Base-by-base conservation (phyloP, 2,888 invertebrate species). In the Erpobdella octoculata region DNA sequence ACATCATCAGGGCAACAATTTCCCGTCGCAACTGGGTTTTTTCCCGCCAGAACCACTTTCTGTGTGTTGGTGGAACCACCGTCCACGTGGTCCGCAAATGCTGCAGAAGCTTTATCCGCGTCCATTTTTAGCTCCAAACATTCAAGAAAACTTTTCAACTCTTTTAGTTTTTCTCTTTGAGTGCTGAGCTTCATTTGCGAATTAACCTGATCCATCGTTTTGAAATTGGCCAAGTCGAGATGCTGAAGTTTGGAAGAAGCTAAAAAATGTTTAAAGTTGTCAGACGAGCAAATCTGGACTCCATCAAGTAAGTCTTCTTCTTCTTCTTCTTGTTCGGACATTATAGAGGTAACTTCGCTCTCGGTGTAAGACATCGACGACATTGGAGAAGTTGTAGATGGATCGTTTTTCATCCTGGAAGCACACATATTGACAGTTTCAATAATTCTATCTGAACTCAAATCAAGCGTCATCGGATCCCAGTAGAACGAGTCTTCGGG, bases 401-500 rank as follows among this genome's bases (percentile, higher is more conserved):
- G 21, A 25, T 53, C 28, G 35, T 33, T 62, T 62, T 62, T 62
- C 21, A 28, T 62, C n/a, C 31, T 62, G 5, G 25, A n/a, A 15
- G 31, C 1, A 31, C 31, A 62, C 25, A 31, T n/a, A 1, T 18
- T 36, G 3, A 31, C 58, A 15, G 46, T 46, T 36, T 31, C 53
- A 18, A 33, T 36, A n/a, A 67, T 46, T 37, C 28, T 46, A 8
- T 67, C 25, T 9, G 41, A 2, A 37, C 33, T 67, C 12, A 67
- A 31, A 5, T 58, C 28, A n/a, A 69, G n/a, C 6, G 46, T 65
- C 21, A 53, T 25, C 37, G 71, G 71, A 46, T 71, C 71, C 53
- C 66, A 71, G 71, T 58, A 71, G 21, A 71, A 71, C 5, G 71
- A 71, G 36, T 71, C 71, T 41, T 71, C 71, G 21, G 71, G 71